Conservation (phyloP, 1,140 invertebrate genomes). For the Bombus impatiens region DNA sequence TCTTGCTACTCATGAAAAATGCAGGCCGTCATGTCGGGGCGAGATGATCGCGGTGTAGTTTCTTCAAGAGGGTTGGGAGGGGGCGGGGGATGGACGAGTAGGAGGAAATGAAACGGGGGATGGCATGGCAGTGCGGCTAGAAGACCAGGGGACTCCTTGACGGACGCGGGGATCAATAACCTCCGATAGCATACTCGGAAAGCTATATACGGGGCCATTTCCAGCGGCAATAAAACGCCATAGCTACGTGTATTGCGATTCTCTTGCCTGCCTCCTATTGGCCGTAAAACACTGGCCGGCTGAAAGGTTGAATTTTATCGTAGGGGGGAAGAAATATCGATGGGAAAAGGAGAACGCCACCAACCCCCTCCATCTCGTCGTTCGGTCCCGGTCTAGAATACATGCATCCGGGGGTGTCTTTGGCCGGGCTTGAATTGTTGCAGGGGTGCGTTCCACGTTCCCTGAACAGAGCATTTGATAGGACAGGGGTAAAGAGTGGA, state of each 20-base stretch:
- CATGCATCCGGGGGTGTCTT: conserved; percentile 51
- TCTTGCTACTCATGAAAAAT: conserved; percentile 26
- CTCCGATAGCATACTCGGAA: conserved; percentile 81
- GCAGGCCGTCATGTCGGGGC: not conserved
- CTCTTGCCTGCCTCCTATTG: conserved; percentile 79
- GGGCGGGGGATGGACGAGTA: no score
- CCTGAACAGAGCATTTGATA: conserved; percentile 36
- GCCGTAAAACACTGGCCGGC: conserved; percentile 80
- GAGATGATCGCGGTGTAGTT: conserved; percentile 36
- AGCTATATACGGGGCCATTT: conserved; percentile 80
- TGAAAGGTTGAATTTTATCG: conserved; percentile 82
- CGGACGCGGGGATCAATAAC: conserved; percentile 82
- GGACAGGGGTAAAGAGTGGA: conserved; percentile 23
- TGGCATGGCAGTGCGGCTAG: conserved; percentile 57
- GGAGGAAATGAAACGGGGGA: conserved; percentile 14
- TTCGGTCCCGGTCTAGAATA: conserved; percentile 54
- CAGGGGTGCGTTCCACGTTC: conserved; percentile 30
- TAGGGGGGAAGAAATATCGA: conserved; percentile 77
- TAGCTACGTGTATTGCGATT: conserved; percentile 81
- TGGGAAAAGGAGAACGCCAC: conserved; percentile 72
- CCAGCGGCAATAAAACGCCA: conserved; percentile 81
- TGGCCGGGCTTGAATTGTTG: conserved; percentile 49
- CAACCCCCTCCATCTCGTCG: not conserved
- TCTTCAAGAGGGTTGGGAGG: not conserved
- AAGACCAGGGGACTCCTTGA: conserved; percentile 77